Conservation (phyloP, 2,888 invertebrate species). For the Cheilosia vulpina region DNA sequence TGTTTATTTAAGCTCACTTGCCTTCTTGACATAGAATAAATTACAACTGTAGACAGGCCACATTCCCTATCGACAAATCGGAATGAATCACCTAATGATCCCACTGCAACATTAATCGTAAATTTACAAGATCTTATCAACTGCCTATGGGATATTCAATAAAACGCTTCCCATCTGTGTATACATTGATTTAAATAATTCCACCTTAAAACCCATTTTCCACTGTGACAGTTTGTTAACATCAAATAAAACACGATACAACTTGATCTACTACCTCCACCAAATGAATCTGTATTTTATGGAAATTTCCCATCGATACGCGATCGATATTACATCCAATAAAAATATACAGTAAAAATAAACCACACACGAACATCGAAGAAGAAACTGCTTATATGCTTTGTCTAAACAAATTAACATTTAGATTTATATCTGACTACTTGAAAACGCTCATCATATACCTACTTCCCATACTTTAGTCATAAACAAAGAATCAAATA, state of each 20-base stretch:
- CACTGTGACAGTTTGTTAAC: conserved; percentile 61
- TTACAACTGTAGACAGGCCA: too few species aligned
- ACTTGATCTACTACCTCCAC: conserved; percentile 63
- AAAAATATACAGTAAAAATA: conserved; percentile 17
- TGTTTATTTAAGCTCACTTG: too few species aligned
- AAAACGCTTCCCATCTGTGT: background rate
- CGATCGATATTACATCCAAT: conserved; percentile 54
- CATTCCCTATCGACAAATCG: conserved; percentile 13
- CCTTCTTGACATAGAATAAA: too few species aligned
- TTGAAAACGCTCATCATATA: background rate
- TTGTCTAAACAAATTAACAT: conserved; percentile 40
- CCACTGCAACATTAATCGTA: conserved; percentile 36
- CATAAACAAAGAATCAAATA: background rate
- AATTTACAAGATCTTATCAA: conserved; percentile 44
- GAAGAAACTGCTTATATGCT: background rate
- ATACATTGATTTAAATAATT: conserved; percentile 47
- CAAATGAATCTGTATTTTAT: conserved; percentile 64
- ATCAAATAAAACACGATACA: conserved; percentile 70
- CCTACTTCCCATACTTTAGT: too few species aligned
- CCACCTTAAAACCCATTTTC: conserved; percentile 7
- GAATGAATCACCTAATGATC: conserved; percentile 51
- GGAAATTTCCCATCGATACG: conserved; percentile 44
- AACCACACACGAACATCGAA: conserved; percentile 55
- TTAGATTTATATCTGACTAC: conserved; percentile 22
- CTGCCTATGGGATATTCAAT: background rate